Percentiles rank a stretch among this genome's conserved stretches.
These are phyloP conservation scores for Drosophila yakuba DNA, from an alignment of 1,140 invertebrate species.

Conservation along the genomic window DNA sequence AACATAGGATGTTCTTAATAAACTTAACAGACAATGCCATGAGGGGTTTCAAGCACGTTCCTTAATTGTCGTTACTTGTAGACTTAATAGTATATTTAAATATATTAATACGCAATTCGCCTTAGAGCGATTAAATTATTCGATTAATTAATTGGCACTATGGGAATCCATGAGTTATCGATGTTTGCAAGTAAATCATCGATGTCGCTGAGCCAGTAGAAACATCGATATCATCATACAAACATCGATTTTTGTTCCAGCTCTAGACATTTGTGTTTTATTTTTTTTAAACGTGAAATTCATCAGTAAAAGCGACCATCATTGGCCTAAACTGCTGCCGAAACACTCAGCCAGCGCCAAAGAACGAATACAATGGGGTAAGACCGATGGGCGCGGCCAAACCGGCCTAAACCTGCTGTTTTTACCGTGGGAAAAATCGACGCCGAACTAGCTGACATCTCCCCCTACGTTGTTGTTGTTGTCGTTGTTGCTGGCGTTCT, in stretches of 20 bases:
- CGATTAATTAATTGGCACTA: neutral
- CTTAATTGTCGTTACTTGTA: too few species aligned
- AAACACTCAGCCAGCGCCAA: slow-evolving; percentile 35
- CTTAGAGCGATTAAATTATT: slow-evolving; percentile 2
- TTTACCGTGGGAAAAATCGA: slow-evolving; percentile 76
- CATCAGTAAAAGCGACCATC: slow-evolving; percentile 53
- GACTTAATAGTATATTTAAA: too few species aligned
- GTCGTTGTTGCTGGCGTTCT: slow-evolving; percentile 30
- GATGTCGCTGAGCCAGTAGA: neutral
- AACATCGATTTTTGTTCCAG: slow-evolving; percentile 4
- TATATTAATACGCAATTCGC: too few species aligned
- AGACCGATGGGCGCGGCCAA: slow-evolving; percentile 20
- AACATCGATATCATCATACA: neutral
- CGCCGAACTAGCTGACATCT: slow-evolving; percentile 60
- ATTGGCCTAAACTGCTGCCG: slow-evolving; percentile 46
- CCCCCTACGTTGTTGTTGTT: slow-evolving; percentile 28
- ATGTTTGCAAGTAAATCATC: neutral
- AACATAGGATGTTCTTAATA: too few species aligned
- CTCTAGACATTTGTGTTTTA: slow-evolving; percentile 56
- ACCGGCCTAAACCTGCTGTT: slow-evolving; percentile 15
- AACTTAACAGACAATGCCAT: too few species aligned
- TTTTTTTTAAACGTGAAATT: slow-evolving; percentile 61
- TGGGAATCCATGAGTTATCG: too few species aligned
- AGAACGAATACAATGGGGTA: slow-evolving; percentile 69
- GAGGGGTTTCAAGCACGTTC: too few species aligned